Conservation (phyloP, 2,888 invertebrate genomes). For the Euzophera pinguis region DNA sequence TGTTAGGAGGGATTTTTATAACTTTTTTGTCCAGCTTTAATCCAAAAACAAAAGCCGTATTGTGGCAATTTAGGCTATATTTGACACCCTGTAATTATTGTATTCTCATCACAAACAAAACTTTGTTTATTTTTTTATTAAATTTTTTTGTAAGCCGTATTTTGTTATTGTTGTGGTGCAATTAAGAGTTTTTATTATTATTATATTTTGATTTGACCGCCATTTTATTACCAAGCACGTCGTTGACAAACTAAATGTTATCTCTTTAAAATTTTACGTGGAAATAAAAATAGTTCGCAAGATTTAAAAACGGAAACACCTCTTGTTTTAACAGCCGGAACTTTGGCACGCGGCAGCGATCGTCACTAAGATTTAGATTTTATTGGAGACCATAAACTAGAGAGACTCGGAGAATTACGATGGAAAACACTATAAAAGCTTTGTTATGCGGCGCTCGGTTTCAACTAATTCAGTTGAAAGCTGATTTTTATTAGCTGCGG, state of each 20-base stretch:
- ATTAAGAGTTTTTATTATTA: too few species aligned
- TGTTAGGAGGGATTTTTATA: too few species aligned
- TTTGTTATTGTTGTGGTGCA: too few species aligned
- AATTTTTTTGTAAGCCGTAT: too few species aligned
- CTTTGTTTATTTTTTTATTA: too few species aligned
- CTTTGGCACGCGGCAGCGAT: constrained; percentile 4
- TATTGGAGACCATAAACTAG: constrained; percentile 9
- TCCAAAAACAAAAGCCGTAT: too few species aligned
- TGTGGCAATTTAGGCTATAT: too few species aligned
- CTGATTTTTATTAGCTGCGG: neutral
- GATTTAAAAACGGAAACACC: constrained; percentile 9
- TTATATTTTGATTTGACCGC: neutral
- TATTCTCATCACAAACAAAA: too few species aligned
- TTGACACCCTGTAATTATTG: too few species aligned
- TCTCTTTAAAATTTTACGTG: constrained; percentile 4
- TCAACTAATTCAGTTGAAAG: neutral
- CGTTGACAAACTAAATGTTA: neutral
- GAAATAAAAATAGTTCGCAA: constrained; percentile 1
- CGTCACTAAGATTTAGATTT: constrained; percentile 10
- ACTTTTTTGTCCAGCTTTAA: too few species aligned
- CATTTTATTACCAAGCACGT: neutral
- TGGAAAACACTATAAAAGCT: neutral
- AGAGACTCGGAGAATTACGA: neutral
- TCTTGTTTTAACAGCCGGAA: constrained; percentile 6
- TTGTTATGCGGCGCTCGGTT: neutral